These are phyloP conservation scores for Pseudomugil tenellus DNA, from an alignment of 2,797 vertebrate species.

Conservation along the genomic window DNA sequence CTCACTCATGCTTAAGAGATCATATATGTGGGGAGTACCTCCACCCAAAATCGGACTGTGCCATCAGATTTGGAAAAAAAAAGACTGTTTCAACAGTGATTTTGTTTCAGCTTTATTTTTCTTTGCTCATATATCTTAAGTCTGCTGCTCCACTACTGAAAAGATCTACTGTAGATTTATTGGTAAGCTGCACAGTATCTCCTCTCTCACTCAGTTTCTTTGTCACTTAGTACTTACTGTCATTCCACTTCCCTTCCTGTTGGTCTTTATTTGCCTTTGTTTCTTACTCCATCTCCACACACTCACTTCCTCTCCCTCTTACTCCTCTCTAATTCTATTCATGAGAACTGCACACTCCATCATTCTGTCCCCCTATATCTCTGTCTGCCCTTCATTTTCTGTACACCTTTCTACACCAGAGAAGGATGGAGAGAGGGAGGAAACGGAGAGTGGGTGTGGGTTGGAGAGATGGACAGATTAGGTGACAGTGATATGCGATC, in stretches of 20 bases:
- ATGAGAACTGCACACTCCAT: constrained; percentile 73
- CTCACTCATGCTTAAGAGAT: constrained; percentile 2
- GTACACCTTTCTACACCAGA: constrained; percentile 61
- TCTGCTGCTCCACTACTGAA: constrained; percentile 29
- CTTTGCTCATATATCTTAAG: constrained; percentile 21
- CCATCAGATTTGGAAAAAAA: background rate
- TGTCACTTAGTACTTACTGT: constrained; percentile 53
- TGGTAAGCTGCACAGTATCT: constrained; percentile 26
- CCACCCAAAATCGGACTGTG: constrained; percentile 1
- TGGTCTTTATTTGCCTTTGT: constrained; percentile 76
- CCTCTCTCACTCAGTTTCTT: constrained; percentile 28
- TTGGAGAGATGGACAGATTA: constrained; percentile 76
- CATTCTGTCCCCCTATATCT: constrained; percentile 75
- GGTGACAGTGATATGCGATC: constrained; percentile 81
- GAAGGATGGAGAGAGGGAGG: constrained; percentile 37
- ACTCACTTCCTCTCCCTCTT: constrained; percentile 58
- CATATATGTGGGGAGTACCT: constrained; percentile 3
- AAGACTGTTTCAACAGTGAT: no score
- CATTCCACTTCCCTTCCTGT: constrained; percentile 58
- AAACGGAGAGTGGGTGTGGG: constrained; percentile 29
- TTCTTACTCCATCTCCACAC: constrained; percentile 64
- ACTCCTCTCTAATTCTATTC: constrained; percentile 77
- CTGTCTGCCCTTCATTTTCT: constrained; percentile 77
- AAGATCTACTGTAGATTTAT: constrained; percentile 60
- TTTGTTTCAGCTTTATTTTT: constrained; percentile 18